Evolutionary conservation across 2,888 invertebrate species (phyloP).

Genomic region (Barypeithes pellucidus): DNA sequence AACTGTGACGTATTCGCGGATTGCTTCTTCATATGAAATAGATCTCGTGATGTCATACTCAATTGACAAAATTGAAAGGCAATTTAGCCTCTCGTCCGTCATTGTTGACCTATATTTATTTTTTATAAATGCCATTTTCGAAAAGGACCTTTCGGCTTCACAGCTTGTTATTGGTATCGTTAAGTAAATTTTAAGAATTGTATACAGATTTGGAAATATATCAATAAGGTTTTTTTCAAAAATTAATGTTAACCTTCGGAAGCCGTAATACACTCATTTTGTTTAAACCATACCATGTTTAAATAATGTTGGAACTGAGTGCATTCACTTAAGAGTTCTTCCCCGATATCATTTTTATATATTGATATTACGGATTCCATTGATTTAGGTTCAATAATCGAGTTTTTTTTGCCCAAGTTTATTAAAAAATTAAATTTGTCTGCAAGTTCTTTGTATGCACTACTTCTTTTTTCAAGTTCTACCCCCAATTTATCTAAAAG

Average conservation of each 20-base stretch:
- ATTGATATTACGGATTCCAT: constrained; percentile 21
- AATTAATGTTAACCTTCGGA: constrained; percentile 12
- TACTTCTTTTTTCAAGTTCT: not conserved
- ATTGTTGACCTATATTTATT: constrained; percentile 11
- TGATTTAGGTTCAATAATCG: not conserved
- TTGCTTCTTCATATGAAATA: no score
- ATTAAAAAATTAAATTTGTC: constrained; percentile 4
- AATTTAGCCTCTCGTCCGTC: constrained; percentile 9
- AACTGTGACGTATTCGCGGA: no score
- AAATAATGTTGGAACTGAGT: constrained; percentile 8
- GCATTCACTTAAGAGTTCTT: not conserved
- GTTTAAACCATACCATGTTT: not conserved
- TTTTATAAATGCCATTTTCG: constrained; percentile 25
- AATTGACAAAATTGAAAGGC: not conserved
- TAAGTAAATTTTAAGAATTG: constrained; percentile 13
- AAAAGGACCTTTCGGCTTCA: constrained; percentile 30
- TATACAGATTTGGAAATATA: constrained; percentile 17
- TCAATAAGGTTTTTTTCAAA: constrained; percentile 12
- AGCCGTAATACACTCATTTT: constrained; percentile 22
- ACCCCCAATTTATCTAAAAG: not conserved
- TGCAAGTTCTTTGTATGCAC: not conserved
- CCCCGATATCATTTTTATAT: constrained; percentile 3
- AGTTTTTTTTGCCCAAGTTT: constrained; percentile 8
- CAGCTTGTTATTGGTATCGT: constrained; percentile 34
- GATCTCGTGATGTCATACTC: no score